Base-by-base conservation (phyloP, 1,140 invertebrate species). In the Aplysia californica region DNA sequence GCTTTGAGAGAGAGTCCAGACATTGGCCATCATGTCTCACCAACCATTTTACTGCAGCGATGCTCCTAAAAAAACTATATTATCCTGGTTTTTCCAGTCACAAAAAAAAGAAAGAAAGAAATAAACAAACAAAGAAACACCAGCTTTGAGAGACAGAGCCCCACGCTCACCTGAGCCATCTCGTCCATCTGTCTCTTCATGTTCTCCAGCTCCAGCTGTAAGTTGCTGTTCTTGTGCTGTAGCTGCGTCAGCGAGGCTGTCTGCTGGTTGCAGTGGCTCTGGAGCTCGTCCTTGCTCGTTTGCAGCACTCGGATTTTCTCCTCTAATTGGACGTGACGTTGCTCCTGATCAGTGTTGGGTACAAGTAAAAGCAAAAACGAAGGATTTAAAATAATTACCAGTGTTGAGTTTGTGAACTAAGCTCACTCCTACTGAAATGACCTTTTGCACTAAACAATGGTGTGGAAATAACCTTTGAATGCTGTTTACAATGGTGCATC, bases 261-360 rank as follows among this genome's bases (percentile, higher is more conserved):
- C 78, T 86, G 84, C 67, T 87, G 85, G 71, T 86, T 87, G 77
- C 82, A 81, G 70, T 86, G 83, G 58, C 76, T 80, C 71, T 87
- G 82, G 6, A 88, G 64, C 39, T 89, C 88, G 78, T 89, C 88
- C 66, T 85, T 86, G 10, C 82, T 76, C 10, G 77, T 79, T 68
- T 84, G 84, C 26, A 84, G 56, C 39, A 89, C 77, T 39, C 85
- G 80, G 29, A 87, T 73, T 65, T 87, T 87, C 68, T 89, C 87
- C 59, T 88, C 87, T 66, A 88, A 58, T 61, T 87, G 86, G 36
- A 83, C 84, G n/a, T 83, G 79, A 15, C 85, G 75, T 18, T 82
- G 80, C 20, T 87, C 85, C 86, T 88, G 66, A 3, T 75, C 3
- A 26, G 36, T n/a, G n/a, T n/a, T n/a, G n/a, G n/a, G n/a, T n/a